Conservation (phyloP, 2,888 invertebrate species). For the Caenorhabditis sp. region DNA sequence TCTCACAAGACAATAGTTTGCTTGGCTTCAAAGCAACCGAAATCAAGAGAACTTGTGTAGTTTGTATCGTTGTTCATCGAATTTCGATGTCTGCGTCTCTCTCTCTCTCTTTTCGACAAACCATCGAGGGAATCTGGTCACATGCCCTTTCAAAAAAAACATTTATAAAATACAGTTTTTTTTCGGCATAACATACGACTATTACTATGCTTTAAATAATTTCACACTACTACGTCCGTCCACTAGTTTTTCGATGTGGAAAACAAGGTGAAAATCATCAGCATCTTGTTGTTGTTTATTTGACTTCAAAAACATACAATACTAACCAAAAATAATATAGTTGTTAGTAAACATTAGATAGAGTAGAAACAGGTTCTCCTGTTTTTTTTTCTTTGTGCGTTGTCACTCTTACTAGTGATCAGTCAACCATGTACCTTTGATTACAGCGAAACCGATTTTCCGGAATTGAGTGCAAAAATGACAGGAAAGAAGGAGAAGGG, state of each 20-base stretch:
- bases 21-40: too few relatives aligned
- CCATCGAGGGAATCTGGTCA: background rate
- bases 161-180: background rate
- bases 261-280: background rate
- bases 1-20: too few relatives aligned
- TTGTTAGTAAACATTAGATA: too few relatives aligned
- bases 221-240: background rate
- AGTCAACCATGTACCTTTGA: background rate
- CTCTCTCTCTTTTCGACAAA: background rate
- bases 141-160: background rate
- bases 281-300: too few relatives aligned
- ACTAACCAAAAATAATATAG: too few relatives aligned
- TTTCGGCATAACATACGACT: background rate
- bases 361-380: too few relatives aligned
- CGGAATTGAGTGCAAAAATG: slow-evolving; percentile 52
- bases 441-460: slow-evolving; percentile 62
- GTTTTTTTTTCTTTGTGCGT: too few relatives aligned
- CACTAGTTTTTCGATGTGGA: background rate
- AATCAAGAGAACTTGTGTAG: background rate
- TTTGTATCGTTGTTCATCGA: background rate
- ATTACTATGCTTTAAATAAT: background rate
- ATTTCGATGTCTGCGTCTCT: background rate
- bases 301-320: too few relatives aligned
- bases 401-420: too few relatives aligned
- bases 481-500: slow-evolving; percentile 54